Base-by-base conservation (phyloP, 2,797 vertebrate genomes). In the Lutjanus argentimaculatus region DNA sequence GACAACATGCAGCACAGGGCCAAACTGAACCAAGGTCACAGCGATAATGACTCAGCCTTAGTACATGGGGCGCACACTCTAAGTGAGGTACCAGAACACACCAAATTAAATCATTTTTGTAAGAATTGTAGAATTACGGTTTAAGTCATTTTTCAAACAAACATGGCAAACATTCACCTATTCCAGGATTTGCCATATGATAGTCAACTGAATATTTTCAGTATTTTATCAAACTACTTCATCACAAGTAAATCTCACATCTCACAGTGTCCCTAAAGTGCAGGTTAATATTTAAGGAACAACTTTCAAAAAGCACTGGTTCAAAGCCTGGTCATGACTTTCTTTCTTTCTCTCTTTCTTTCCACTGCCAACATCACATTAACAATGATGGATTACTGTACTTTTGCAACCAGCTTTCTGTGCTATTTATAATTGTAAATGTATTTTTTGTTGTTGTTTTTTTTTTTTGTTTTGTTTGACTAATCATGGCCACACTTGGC, bases 351-450 rank as follows among this genome's bases (percentile, higher is more conserved):
- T 25, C 12, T 67, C 13, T 36, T 25, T 11, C 15, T 53, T 53
- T 11, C 22, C 42, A 68, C 42, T 72, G 25, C 21, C 57, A 68
- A 30, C 9, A 17, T 66, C 55, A 25, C 36, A 17, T n/a, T 61
- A 56, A 59, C 48, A 70, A 6, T 71, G 49, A 70, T 74, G 53
- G 7, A 67, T 57, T 53, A 52, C 13, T 57, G 12, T 21, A 63
- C 17, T 2, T 67, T 45, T 74, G 45, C 51, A 58, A 42, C n/a
- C 2, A 2, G 7, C 8, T 42, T 36, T 42, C 21, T 49, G 10
- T 25, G 53, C 7, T 42, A 22, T 48, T n/a, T 56, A 7, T 36
- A 36, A 36, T 36, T 36, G 30, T 36, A 36, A 36, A 36, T 36
- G 30, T 36, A n/a, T n/a, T n/a, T n/a, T n/a, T n/a, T n/a, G n/a